A percentile compares a stretch with the other conserved stretches of the same genome.
phyloP scores from a whole-genome alignment of 2,113 vertebrate species.

The Meriones unguiculatus region DNA sequence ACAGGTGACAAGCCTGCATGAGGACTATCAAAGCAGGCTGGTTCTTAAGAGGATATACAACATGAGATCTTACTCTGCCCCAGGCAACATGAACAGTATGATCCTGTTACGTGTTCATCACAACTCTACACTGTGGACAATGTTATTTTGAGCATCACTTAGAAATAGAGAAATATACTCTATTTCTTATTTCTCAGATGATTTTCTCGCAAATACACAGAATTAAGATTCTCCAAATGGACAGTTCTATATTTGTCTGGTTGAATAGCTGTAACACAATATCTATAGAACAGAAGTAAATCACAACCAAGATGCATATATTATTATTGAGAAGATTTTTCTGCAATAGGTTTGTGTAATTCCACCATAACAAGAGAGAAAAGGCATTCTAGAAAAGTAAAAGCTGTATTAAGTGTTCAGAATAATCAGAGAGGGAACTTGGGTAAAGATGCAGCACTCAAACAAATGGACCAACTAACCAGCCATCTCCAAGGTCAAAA shows the following conservation, averaged over 20 bases:
- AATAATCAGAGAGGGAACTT: neutral
- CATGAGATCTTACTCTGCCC: neutral
- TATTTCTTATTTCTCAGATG: neutral
- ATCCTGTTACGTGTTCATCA: neutral
- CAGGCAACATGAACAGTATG: neutral
- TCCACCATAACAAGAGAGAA: neutral
- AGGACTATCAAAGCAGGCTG: neutral
- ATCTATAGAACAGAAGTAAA: neutral
- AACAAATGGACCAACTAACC: neutral
- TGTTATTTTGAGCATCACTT: neutral
- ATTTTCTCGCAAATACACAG: neutral
- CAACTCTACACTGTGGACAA: neutral
- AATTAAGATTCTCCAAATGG: neutral
- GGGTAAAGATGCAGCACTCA: neutral
- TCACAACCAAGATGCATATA: neutral
- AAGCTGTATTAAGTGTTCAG: neutral
- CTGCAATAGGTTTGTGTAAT: neutral
- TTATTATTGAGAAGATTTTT: neutral
- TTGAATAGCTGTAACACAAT: neutral
- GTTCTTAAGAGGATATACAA: neutral
- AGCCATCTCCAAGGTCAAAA: neutral
- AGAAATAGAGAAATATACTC: neutral
- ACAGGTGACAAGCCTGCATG: neutral
- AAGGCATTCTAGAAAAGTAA: neutral
- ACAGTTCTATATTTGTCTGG: neutral